phyloP scores from a whole-genome alignment of 2,888 invertebrate genomes.

The Thymelicus sylvestris region DNA sequence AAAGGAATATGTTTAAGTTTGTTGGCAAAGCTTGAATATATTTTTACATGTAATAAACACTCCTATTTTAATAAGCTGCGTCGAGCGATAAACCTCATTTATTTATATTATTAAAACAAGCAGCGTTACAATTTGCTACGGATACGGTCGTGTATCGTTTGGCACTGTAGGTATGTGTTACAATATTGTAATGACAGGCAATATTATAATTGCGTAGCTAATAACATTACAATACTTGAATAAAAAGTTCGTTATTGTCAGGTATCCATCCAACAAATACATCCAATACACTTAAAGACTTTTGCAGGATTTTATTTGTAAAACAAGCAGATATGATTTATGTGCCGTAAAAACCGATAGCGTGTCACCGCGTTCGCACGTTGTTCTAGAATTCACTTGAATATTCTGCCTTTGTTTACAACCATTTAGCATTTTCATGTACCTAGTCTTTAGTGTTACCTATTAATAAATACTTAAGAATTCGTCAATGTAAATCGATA shows the following conservation, averaged over 20 bases:
- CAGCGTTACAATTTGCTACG: background rate
- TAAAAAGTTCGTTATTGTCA: too few relatives aligned
- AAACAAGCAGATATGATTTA: conserved; percentile 81
- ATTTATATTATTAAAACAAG: background rate
- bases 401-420: conserved; percentile 56
- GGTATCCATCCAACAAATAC: background rate
- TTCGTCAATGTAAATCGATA: too few relatives aligned
- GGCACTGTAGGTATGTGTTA: too few relatives aligned
- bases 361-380: conserved; percentile 78
- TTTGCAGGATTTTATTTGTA: conserved; percentile 66
- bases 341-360: conserved; percentile 73
- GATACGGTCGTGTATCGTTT: too few relatives aligned
- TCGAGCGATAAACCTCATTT: background rate
- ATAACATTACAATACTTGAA: too few relatives aligned
- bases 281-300: background rate
- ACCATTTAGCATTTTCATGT: background rate
- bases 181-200: too few relatives aligned
- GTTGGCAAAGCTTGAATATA: too few relatives aligned
- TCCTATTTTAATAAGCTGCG: background rate
- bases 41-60: background rate
- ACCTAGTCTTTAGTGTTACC: too few relatives aligned
- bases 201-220: too few relatives aligned
- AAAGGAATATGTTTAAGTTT: background rate
- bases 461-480: too few relatives aligned
- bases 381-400: conserved; percentile 76